A percentile compares a stretch with the other conserved stretches of the same genome.
Conservation (phyloP, 2,888 invertebrate genomes). For the Lithophane socia region DNA sequence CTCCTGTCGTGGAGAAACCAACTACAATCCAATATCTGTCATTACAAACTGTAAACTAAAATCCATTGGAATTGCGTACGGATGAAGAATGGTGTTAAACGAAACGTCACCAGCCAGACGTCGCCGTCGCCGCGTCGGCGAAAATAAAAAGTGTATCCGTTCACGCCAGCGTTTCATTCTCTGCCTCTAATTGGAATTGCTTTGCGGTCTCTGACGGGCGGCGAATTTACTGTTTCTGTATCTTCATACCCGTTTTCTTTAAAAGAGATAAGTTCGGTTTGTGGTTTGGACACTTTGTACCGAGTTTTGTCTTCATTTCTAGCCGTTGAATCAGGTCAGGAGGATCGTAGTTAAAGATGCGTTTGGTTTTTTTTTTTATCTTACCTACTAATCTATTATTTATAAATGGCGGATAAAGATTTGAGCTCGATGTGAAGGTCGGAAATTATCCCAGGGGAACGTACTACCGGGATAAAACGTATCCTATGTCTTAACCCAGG, state of each 20-base stretch:
- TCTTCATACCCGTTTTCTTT: slow-evolving; percentile 47
- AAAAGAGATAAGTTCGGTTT: slow-evolving; percentile 6
- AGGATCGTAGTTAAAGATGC: neutral
- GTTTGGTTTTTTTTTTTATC: neutral
- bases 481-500: too few species aligned
- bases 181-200: slow-evolving; percentile 65
- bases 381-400: neutral
- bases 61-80: slow-evolving; percentile 47
- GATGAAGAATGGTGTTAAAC: slow-evolving; percentile 55
- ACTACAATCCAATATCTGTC: slow-evolving; percentile 46
- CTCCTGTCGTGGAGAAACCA: neutral
- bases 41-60: slow-evolving; percentile 52
- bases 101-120: slow-evolving; percentile 58
- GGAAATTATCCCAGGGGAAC: too few species aligned
- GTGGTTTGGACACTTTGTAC: slow-evolving; percentile 34
- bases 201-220: slow-evolving; percentile 45
- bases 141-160: slow-evolving; percentile 63
- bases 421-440: neutral
- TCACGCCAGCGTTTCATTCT: slow-evolving; percentile 63
- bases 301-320: slow-evolving; percentile 4
- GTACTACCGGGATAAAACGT: too few species aligned
- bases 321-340: neutral
- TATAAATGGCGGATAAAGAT: neutral
- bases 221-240: slow-evolving; percentile 46
- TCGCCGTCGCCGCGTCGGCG: slow-evolving; percentile 24